Evolutionary conservation across 2,113 vertebrate species (phyloP).

Genomic region (Marmota monax): DNA sequence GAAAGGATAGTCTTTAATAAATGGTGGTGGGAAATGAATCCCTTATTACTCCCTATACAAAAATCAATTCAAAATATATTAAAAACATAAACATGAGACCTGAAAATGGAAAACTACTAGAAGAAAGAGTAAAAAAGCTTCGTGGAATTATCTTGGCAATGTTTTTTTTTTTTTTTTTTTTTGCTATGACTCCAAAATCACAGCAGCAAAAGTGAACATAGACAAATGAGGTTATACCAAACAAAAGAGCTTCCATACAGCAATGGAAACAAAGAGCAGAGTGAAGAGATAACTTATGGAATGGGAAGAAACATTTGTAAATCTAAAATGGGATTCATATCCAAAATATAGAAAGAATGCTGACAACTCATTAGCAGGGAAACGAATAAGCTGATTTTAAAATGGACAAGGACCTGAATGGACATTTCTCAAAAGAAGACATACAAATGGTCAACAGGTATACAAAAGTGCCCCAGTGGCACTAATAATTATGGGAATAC

Average conservation of each 20-base stretch:
- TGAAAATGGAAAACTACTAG: not conserved
- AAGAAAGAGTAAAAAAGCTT: not conserved
- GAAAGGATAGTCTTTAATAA: not conserved
- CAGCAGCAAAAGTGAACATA: not conserved
- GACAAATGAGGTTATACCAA: not conserved
- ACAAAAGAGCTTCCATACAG: not conserved
- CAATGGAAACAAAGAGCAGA: not conserved
- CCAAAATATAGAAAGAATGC: not conserved
- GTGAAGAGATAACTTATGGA: not conserved
- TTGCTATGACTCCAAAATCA: not conserved
- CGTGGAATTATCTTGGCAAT: not conserved
- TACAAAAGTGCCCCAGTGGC: not conserved
- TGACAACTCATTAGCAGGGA: not conserved
- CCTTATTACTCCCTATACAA: not conserved
- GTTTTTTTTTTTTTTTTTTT: not conserved
- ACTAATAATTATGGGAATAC: not conserved
- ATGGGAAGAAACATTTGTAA: not conserved
- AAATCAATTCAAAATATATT: not conserved
- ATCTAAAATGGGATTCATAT: not conserved
- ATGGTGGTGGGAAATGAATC: not conserved
- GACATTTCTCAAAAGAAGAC: not conserved
- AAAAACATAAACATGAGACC: not conserved
- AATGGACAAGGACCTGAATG: not conserved
- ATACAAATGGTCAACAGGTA: not conserved
- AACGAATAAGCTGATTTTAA: not conserved